Conservation (phyloP, 2,797 vertebrate species). For the Glossophaga mutica region DNA sequence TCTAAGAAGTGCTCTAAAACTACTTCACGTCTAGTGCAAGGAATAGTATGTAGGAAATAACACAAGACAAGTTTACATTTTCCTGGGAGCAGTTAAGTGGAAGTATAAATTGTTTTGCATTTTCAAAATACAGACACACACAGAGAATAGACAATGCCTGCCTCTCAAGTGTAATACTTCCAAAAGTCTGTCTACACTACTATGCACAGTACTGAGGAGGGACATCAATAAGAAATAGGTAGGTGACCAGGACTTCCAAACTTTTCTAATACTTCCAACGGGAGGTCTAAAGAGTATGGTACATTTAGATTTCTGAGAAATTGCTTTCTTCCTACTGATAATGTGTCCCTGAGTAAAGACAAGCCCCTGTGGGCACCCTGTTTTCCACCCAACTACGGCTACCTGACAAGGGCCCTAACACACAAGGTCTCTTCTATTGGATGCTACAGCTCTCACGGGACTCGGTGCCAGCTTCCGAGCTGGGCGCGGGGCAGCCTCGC, state of each 20-base stretch:
- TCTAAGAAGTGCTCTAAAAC: neutral
- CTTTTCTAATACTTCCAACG: neutral
- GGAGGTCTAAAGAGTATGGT: neutral
- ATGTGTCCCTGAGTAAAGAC: neutral
- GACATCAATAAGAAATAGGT: neutral
- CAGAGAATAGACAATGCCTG: neutral
- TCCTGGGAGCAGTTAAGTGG: neutral
- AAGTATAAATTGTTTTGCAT: neutral
- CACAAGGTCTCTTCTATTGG: conserved; percentile 80
- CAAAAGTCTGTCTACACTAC: neutral
- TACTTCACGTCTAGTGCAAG: neutral
- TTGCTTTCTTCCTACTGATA: neutral
- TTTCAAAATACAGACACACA: neutral
- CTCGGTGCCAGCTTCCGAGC: conserved; percentile 63
- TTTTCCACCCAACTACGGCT: neutral
- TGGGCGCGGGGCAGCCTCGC: conserved; percentile 23
- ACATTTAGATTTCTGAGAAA: neutral
- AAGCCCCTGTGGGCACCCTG: neutral
- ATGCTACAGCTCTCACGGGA: conserved; percentile 87
- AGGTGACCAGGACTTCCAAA: neutral
- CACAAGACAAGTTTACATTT: neutral
- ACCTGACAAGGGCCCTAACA: neutral
- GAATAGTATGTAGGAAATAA: neutral
- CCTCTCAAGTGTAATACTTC: neutral
- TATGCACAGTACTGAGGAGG: neutral